These are phyloP conservation scores for Eristalis arbustorum DNA, from an alignment of 2,888 invertebrate genomes.

Conservation along the genomic window DNA sequence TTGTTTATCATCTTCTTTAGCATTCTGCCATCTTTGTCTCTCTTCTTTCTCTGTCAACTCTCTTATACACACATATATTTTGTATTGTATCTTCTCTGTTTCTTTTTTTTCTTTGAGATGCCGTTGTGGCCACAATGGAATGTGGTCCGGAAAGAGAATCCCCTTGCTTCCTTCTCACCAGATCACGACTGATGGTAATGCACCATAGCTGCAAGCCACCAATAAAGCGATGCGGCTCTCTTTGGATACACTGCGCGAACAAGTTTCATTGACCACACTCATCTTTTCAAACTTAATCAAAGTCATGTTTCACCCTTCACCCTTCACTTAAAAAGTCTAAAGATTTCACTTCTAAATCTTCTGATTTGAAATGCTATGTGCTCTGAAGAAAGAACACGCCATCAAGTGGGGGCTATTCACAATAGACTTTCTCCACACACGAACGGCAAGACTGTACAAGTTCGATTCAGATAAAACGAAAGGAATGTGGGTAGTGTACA, in stretches of 20 bases:
- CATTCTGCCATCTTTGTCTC: constrained; percentile 24
- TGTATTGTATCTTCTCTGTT: constrained; percentile 21
- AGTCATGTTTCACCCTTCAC: constrained; percentile 53
- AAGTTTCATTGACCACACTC: constrained; percentile 50
- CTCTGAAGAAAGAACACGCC: background rate
- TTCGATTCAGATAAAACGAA: constrained; percentile 59
- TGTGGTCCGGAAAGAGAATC: constrained; percentile 67
- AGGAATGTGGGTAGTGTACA: constrained; percentile 61
- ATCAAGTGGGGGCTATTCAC: constrained; percentile 35
- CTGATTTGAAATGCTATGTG: background rate
- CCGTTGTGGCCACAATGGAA: constrained; percentile 58
- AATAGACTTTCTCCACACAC: constrained; percentile 17
- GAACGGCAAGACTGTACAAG: constrained; percentile 41
- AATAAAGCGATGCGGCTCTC: constrained; percentile 1
- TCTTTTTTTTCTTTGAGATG: constrained; percentile 61
- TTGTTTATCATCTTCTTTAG: constrained; percentile 67
- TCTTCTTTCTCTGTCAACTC: constrained; percentile 35
- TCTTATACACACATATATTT: constrained; percentile 9
- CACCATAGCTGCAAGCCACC: constrained; percentile 45
- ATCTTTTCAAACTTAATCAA: background rate
- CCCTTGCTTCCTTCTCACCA: constrained; percentile 41
- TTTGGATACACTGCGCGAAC: background rate
- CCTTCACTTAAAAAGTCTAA: constrained; percentile 3
- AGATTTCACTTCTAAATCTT: background rate
- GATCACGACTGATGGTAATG: constrained; percentile 50